Evolutionary conservation across 2,113 vertebrate genomes (phyloP).

Genomic region (Empidonax traillii): DNA sequence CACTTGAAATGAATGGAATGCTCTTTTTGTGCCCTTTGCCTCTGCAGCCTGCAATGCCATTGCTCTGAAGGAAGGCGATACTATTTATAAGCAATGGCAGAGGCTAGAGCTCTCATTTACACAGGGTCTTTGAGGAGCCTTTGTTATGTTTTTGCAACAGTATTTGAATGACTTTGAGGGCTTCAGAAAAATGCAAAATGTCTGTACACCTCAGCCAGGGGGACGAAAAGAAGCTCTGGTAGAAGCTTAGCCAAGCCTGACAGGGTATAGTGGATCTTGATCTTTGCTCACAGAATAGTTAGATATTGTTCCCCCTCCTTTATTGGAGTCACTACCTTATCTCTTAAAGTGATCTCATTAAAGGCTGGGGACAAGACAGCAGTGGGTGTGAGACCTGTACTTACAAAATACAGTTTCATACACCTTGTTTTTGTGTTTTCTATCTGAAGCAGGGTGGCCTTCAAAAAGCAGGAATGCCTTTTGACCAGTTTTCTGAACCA

Average conservation of each 20-base stretch:
- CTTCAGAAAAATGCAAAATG: neutral
- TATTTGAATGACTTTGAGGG: neutral
- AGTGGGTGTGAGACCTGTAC: slow-evolving; percentile 41
- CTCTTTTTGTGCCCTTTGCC: neutral
- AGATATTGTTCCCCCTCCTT: neutral
- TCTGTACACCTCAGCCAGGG: neutral
- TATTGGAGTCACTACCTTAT: slow-evolving; percentile 20
- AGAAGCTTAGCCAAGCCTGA: neutral
- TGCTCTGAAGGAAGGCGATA: neutral
- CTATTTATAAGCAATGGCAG: neutral
- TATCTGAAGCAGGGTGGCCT: neutral
- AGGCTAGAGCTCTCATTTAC: neutral
- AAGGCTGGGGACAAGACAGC: slow-evolving; percentile 44
- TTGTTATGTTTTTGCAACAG: neutral
- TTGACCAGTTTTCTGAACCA: neutral
- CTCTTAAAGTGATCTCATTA: slow-evolving; percentile 36
- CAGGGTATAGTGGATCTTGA: neutral
- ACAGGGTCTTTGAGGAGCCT: neutral
- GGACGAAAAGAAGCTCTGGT: neutral
- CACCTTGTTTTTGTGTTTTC: neutral
- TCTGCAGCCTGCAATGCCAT: neutral
- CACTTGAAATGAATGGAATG: neutral
- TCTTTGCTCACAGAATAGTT: slow-evolving; percentile 17
- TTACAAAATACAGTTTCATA: slow-evolving; percentile 21
- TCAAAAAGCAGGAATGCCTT: slow-evolving; percentile 24